Evolutionary conservation across 2,113 vertebrate genomes (phyloP), one percentile per base, ranked within the genome.

Genomic region (Burhinus oedicnemus): DNA sequence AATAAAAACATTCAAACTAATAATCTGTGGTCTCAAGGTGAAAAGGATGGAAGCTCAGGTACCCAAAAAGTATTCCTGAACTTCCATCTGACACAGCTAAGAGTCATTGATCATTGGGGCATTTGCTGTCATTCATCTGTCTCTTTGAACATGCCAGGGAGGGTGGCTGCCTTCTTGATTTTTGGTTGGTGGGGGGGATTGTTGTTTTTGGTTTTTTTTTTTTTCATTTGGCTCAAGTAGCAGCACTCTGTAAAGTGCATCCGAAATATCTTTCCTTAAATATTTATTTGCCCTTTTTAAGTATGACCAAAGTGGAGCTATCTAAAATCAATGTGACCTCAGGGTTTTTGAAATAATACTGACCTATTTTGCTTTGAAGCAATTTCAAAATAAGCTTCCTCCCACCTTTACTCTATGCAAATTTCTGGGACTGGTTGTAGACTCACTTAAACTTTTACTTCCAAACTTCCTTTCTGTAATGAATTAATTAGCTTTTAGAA

Each of bases 281-380:
- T 61, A 68, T 88, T 94, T 90, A 83, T 78, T 51, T 68, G 12
- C n/a, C 32, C 29, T 94, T 93, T 95, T 86, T 34, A 91, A 44
- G 29, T 77, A 52, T 42, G 83, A 87, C 62, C 26, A 61, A 94
- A 90, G 34, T 25, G 14, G 38, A 93, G 15, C 22, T 70, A 72
- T 65, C 45, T 58, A 55, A 95, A 90, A 78, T 83, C 72, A 57
- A 30, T 44, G 12, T 54, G 40, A 81, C 25, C 47, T 83, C 6
- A 54, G 26, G 34, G 12, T 62, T 93, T 84, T 94, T 76, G 16
- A 86, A 89, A 87, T 60, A 71, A 83, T 40, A 34, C 36, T 32
- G 30, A 75, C 21, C 15, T 58, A n/a, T 61, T 76, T 87, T 89
- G 71, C 62, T 89, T 79, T 19, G 44, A 88, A 75, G 11, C 19